Evolutionary conservation across 2,113 vertebrate genomes (phyloP), one percentile per base, ranked within the genome.

Genomic region (Oreocharis arfaki): DNA sequence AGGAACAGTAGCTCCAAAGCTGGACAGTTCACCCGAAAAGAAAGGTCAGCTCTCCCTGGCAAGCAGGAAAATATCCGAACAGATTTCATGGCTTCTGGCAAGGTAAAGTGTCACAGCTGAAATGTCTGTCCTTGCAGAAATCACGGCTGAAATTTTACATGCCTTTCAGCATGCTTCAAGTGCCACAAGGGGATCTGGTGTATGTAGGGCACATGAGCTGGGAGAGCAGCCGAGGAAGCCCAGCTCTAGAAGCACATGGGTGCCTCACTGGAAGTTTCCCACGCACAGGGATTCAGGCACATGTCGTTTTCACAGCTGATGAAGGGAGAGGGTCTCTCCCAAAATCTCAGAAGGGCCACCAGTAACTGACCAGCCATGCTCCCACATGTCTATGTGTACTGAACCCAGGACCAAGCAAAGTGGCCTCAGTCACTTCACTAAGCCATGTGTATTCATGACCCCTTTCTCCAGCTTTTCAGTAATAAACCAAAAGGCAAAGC

Each of bases 21-120:
- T 49, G 39, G 64, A 68, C 64, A 44, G 16, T 84, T 94, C 73
- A 78, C 71, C 88, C 69, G 9, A 86, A 86, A 90, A 57, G 32
- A 88, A 93, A 96, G 90, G 85, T 91, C 96, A 93, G 5, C 17
- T 81, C 26, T 82, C 37, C 52, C n/a, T 94, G 95, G 93, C 88
- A 89, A 92, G 82, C 50, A 90, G 71, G 33, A 86, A 93, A 95
- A 95, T 84, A 79, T 52, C 13, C 0, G 1, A 89, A 91, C 89
- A 95, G 90, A 86, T 95, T 95, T 88, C 53, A 53, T 35, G 55
- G 89, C 88, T 81, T 32, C 71, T 70, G 89, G 95, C 91, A 89
- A 90, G 73, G 18, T 39, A 50, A 47, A 92, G 28, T 7, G 3
- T 83, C 79, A 90, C 71, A 82, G 89, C 69, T 89, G 86, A 96